Conservation (phyloP, 2,797 vertebrate species). For the Bradypus variegatus region DNA sequence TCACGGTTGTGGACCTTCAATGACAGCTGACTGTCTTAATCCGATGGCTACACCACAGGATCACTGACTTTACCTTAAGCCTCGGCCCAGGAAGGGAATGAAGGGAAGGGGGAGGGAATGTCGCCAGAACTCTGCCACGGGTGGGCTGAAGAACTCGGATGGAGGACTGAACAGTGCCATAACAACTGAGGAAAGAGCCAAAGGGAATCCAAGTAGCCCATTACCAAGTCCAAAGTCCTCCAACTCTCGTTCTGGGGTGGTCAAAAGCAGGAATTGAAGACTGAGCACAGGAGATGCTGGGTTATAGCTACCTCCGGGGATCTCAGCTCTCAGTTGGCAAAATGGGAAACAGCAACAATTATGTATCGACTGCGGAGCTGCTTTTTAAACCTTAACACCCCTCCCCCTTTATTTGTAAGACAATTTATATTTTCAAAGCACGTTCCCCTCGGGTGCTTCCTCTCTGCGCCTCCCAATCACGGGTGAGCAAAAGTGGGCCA, state of each 20-base stretch:
- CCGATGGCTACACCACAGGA: neutral
- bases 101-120: neutral
- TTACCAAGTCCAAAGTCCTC: neutral
- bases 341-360: neutral
- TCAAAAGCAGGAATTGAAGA: neutral
- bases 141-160: neutral
- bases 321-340: neutral
- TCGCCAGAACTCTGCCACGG: neutral
- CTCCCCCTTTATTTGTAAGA: neutral
- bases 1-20: neutral
- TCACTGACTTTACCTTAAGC: neutral
- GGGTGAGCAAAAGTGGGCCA: neutral
- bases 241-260: neutral
- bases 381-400: neutral
- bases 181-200: neutral
- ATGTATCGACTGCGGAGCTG: neutral
- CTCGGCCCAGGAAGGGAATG: neutral
- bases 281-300: neutral
- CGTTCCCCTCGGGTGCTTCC: neutral
- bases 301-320: neutral
- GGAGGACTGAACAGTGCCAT: neutral
- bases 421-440: neutral
- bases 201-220: neutral
- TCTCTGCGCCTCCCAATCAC: neutral
- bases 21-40: neutral